Base-by-base conservation (phyloP, 2,888 invertebrate genomes). In the Drosophila suboccidentalis region DNA sequence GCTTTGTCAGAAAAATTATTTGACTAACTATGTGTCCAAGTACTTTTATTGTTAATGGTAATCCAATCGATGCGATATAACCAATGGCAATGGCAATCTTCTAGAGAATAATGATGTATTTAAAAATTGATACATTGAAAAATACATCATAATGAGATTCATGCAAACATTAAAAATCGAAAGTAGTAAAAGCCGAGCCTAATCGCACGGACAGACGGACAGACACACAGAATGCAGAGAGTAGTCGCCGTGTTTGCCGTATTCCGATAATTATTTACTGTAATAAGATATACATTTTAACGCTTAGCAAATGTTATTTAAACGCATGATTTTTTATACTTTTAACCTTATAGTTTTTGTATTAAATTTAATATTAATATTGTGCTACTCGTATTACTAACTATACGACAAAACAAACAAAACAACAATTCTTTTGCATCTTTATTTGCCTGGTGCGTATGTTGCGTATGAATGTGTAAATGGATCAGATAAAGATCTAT, bases 241-340 rank as follows among this genome's bases (percentile, higher is more conserved):
- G 38, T 41, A 43, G 50, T 59, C 49, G 39, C 11, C 26, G 29
- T 70, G 29, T 70, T 66, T 78, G 59, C 61, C 39, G 71, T 49
- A 60, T 55, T 19, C 47, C 47, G 71, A 80, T 76, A 80, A 64
- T 70, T 67, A 71, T 63, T 59, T 76, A 78, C 58, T 68, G 34
- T 50, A 65, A 57, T 76, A 77, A 75, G 61, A 75, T 65, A 49
- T 78, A 57, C 53, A 46, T 13, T 47, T 49, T 66, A 76, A 62
- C 60, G 65, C 77, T 69, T 81, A 75, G 68, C 63, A 75, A 71
- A 66, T 64, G 61, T 81, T 78, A 68, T 74, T 71, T 66, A 67
- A 74, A 51, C 54, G 82, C 82, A 81, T 80, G 74, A 74, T 78
- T 78, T 70, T 74, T 66, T 78, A 68, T 81, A 66, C 17, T 49